Evolutionary conservation across 2,797 vertebrate species (phyloP).

Genomic region (Coregonus ussuriensis): DNA sequence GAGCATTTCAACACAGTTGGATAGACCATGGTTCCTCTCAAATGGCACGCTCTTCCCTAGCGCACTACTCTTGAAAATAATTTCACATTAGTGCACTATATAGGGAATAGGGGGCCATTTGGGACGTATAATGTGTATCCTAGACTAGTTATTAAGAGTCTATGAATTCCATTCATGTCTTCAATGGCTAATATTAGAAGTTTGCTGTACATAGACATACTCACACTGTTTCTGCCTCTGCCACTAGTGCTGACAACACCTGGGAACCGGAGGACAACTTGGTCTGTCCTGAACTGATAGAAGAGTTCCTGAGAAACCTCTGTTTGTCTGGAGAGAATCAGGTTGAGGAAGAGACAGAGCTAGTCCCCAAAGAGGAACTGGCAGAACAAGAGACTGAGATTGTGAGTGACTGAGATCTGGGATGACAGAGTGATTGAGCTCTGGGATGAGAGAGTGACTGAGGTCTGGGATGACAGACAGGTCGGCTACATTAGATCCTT

Average conservation of each 20-base stretch:
- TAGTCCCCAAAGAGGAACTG: constrained; percentile 74
- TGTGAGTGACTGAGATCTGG: constrained; percentile 59
- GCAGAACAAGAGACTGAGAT: constrained; percentile 73
- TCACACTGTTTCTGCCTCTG: background rate
- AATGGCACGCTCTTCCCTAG: background rate
- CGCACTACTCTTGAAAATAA: background rate
- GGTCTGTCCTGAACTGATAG: constrained; percentile 96
- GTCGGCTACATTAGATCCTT: background rate
- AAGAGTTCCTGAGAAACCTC: constrained; percentile 91
- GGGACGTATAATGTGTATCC: background rate
- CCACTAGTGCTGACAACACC: constrained; percentile 91
- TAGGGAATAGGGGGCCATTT: background rate
- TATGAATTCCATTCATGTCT: background rate
- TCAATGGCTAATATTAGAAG: background rate
- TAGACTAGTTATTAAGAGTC: background rate
- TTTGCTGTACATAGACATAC: background rate
- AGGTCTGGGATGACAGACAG: background rate
- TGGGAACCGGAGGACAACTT: constrained; percentile 99
- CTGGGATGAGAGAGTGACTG: background rate
- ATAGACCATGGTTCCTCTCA: background rate
- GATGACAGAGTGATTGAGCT: background rate
- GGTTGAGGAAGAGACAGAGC: constrained; percentile 58
- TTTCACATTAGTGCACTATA: background rate
- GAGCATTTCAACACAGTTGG: background rate
- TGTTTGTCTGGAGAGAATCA: constrained; percentile 74